These are phyloP conservation scores for Moxostoma hubbsi DNA, from an alignment of 2,797 vertebrate species.

Conservation along the genomic window DNA sequence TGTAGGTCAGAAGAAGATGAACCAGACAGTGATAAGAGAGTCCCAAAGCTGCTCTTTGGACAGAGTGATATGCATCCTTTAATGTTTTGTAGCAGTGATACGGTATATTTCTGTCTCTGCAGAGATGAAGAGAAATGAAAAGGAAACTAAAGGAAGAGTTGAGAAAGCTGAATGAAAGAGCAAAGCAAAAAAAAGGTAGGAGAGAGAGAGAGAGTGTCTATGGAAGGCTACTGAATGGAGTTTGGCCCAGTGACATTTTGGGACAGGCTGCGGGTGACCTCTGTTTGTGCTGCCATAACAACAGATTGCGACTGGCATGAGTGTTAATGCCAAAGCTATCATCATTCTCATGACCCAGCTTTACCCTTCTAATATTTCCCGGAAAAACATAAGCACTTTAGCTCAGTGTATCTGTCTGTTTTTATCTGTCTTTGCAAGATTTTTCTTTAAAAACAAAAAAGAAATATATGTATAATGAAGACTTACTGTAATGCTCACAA, in stretches of 20 bases:
- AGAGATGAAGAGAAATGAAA: not conserved
- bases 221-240: not conserved
- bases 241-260: slow-evolving; percentile 42
- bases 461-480: no score
- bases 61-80: no score
- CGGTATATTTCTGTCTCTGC: no score
- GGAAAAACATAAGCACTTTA: slow-evolving; percentile 21
- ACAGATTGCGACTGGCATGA: slow-evolving; percentile 38
- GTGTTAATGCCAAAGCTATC: slow-evolving; percentile 25
- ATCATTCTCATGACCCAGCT: slow-evolving; percentile 13
- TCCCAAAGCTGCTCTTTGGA: no score
- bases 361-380: slow-evolving; percentile 33
- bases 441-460: no score
- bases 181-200: not conserved
- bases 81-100: no score
- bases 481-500: no score
- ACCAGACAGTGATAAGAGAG: no score
- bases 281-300: slow-evolving; percentile 45
- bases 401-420: not conserved
- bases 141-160: not conserved
- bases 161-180: not conserved
- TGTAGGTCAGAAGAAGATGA: no score
- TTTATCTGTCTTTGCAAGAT: not conserved
- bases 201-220: not conserved
- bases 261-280: slow-evolving; percentile 29